Conservation (phyloP, 2,888 invertebrate genomes). For the Phortica okadai region DNA sequence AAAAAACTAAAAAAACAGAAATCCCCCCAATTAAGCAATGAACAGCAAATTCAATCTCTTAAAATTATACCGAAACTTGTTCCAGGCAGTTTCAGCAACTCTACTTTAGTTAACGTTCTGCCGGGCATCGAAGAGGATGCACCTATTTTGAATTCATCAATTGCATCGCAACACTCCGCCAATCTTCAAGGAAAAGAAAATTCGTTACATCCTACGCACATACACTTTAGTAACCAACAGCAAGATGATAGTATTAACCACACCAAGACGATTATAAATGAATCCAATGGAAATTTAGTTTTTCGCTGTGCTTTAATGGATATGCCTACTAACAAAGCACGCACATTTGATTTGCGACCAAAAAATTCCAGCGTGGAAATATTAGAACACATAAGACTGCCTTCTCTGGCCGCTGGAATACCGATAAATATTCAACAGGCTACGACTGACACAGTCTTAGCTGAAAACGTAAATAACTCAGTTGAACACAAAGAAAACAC, state of each 20-base stretch:
- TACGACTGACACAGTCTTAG: background rate
- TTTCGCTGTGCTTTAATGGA: slow-evolving; percentile 19
- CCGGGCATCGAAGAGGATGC: too few relatives aligned
- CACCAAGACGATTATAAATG: background rate
- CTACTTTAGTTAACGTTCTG: too few relatives aligned
- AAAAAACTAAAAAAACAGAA: background rate
- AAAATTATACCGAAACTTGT: too few relatives aligned
- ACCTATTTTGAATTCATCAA: too few relatives aligned
- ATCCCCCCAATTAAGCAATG: background rate
- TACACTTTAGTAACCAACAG: too few relatives aligned
- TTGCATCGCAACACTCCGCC: too few relatives aligned
- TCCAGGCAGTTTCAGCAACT: too few relatives aligned
- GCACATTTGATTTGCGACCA: slow-evolving; percentile 2
- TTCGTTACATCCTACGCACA: too few relatives aligned
- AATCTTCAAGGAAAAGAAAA: too few relatives aligned
- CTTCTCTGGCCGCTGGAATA: background rate
- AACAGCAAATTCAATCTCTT: too few relatives aligned
- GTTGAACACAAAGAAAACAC: background rate
- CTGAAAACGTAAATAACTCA: background rate
- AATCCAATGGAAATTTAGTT: slow-evolving; percentile 1
- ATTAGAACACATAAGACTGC: slow-evolving; percentile 12
- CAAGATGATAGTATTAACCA: background rate
- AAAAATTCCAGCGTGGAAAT: background rate
- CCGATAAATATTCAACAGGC: background rate
- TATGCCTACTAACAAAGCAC: background rate